Percentiles rank a stretch among this genome's conserved stretches.
Conservation (phyloP, 2,113 vertebrate species). For the Sorex araneus region DNA sequence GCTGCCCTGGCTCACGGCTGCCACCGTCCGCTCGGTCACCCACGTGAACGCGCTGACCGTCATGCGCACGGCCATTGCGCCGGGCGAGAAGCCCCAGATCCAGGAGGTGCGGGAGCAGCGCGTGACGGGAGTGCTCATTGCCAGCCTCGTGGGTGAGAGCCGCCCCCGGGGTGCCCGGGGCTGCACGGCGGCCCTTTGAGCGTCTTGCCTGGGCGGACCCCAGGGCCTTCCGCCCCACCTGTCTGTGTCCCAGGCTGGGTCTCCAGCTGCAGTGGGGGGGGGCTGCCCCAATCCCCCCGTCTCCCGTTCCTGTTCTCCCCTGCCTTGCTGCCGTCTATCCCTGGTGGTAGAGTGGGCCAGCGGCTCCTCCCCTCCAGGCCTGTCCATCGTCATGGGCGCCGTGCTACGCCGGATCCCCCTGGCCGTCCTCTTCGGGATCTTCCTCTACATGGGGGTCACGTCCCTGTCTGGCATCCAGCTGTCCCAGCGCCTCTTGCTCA, state of each 20-base stretch:
- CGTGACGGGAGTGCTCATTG: constrained; percentile 94
- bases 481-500: constrained; percentile 96
- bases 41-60: constrained; percentile 97
- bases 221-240: neutral
- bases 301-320: neutral
- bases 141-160: constrained; percentile 95
- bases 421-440: constrained; percentile 98
- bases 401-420: constrained; percentile 96
- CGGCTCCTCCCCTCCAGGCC: constrained; percentile 87
- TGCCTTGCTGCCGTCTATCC: neutral
- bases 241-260: no score
- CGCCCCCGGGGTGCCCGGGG: neutral
- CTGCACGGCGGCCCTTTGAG: neutral
- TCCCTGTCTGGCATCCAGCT: constrained; percentile 98
- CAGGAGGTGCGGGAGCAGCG: constrained; percentile 98
- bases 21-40: constrained; percentile 97
- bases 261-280: no score
- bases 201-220: neutral
- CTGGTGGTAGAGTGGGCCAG: neutral
- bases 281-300: neutral
- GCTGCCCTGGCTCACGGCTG: constrained; percentile 97
- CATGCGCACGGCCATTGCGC: constrained; percentile 97
- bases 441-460: constrained; percentile 99
- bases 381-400: constrained; percentile 98
- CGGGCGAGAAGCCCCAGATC: constrained; percentile 96